Base-by-base conservation (phyloP, 2,888 invertebrate species). In the Xanthorhoe designata region DNA sequence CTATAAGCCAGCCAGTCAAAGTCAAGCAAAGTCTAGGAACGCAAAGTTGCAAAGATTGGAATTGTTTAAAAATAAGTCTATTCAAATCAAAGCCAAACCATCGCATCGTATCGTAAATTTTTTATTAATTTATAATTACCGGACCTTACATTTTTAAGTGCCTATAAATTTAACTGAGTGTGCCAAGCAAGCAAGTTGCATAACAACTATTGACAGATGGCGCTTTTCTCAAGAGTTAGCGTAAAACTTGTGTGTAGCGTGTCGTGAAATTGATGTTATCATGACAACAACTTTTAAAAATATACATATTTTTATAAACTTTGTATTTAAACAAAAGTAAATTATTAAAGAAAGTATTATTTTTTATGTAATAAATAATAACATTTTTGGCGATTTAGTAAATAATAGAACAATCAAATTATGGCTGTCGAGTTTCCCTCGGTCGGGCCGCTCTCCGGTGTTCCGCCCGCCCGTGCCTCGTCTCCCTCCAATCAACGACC, bases 401-500 rank as follows among this genome's bases (percentile, higher is more conserved):
- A 45, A 53, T 13, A 2, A 13, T 53, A 17, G 13, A 29, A 29
- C 10, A 9, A 45, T 17, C 53, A 35, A 59, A 80, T 78, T 75
- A 75, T 79, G 82, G 83, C 82, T 79, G 80, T 84, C 85, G 79
- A 81, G 82, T 79, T 83, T 88, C 87, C 87, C 88, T 86, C 86
- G 83, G 79, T 84, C 81, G 83, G 38, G 85, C 87, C 89, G 81
- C 86, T 91, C 91, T 91, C 89, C 88, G 87, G 86, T 89, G 88
- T 89, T 89, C 89, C 90, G 87, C 87, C 89, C 85, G 85, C 74
- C 72, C 72, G 72, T 75, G 64, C 74, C 78, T 58, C 68, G 57
- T 58, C 68, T 74, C 75, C 77, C 79, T 75, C 77, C 75, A 75
- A 75, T 78, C 82, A 84, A 80, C 82, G 82, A 86, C 83, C 84